Percentiles rank a stretch among this genome's conserved stretches.
These are phyloP conservation scores for Mergus octosetaceus DNA, from an alignment of 2,797 vertebrate genomes.

Conservation along the genomic window DNA sequence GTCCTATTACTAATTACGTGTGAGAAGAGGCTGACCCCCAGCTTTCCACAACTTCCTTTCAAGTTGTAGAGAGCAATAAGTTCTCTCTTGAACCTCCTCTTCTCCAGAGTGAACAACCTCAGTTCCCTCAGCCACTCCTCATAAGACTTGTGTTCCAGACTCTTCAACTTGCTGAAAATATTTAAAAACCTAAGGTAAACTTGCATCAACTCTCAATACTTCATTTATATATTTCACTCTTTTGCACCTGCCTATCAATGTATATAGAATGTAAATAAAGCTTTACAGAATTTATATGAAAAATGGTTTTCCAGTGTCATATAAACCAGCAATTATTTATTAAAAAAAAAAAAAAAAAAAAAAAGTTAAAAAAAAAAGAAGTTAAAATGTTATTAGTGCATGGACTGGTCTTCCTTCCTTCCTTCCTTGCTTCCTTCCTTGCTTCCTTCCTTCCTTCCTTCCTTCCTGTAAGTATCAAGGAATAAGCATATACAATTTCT, in stretches of 20 bases:
- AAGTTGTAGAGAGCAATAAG: no score
- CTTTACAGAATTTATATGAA: background rate
- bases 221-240: background rate
- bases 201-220: background rate
- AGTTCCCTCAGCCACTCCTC: no score
- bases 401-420: background rate
- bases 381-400: background rate
- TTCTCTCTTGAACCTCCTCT: no score
- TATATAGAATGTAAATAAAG: background rate
- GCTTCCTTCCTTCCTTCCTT: no score
- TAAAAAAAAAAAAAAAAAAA: background rate
- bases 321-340: background rate
- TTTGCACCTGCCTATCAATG: background rate
- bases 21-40: no score
- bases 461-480: background rate
- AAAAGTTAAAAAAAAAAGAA: background rate
- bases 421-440: no score
- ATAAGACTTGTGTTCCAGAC: no score
- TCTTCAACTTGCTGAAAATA: background rate
- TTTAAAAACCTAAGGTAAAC: background rate
- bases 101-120: no score
- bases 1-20: no score
- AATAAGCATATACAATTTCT: background rate
- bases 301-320: background rate
- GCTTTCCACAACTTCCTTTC: no score